A percentile compares a stretch with the other conserved stretches of the same genome.
These are phyloP conservation scores for Papilio helenus DNA, from an alignment of 1,140 invertebrate species.

Conservation along the genomic window DNA sequence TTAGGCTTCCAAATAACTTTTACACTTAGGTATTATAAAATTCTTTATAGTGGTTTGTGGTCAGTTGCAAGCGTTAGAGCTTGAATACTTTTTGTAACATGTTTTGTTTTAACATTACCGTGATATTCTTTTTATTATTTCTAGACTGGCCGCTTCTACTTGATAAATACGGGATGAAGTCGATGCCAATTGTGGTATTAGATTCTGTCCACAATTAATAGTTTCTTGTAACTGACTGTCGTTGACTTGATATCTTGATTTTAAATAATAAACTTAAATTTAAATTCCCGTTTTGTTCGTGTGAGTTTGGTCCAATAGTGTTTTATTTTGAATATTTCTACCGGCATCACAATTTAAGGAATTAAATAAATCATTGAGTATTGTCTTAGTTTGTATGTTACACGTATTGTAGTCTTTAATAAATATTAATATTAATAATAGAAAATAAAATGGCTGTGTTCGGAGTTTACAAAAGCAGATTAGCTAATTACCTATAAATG, in stretches of 20 bases:
- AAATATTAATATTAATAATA: constrained; percentile 45
- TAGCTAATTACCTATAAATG: constrained; percentile 54
- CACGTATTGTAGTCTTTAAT: constrained; percentile 38
- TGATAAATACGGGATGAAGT: no score
- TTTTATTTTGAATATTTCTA: neutral
- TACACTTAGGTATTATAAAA: neutral
- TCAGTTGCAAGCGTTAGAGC: neutral
- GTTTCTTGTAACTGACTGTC: neutral
- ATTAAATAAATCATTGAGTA: neutral
- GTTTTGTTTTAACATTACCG: neutral
- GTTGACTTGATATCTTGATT: neutral
- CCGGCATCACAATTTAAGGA: neutral
- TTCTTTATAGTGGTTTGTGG: neutral
- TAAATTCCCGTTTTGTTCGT: neutral
- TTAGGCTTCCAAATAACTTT: constrained; percentile 23
- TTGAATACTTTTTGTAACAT: neutral
- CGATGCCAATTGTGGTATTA: neutral
- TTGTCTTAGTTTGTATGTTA: constrained; percentile 19
- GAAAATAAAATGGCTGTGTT: constrained; percentile 79
- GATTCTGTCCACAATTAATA: neutral
- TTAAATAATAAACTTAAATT: no score
- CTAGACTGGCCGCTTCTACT: neutral
- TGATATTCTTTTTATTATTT: neutral
- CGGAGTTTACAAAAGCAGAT: constrained; percentile 72
- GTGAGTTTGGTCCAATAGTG: neutral